Percentiles rank a stretch among this genome's conserved stretches.
phyloP scores from a whole-genome alignment of 2,113 vertebrate species.

The Lontra canadensis region DNA sequence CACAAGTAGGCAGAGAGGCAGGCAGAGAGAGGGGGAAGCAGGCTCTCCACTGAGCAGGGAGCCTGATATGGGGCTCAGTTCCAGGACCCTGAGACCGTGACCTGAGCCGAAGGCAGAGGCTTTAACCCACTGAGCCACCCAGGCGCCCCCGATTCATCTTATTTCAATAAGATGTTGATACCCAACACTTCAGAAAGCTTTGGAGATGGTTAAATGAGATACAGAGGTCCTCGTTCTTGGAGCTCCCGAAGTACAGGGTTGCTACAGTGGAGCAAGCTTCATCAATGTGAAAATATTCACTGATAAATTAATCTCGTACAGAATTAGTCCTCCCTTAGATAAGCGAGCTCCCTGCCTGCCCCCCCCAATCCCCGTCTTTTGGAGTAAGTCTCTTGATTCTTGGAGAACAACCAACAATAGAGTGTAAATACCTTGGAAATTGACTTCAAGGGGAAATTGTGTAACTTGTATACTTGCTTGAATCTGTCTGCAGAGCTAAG shows the following conservation, averaged over 20 bases:
- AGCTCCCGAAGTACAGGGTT: background rate
- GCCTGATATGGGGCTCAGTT: too few relatives aligned
- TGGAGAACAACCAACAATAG: background rate
- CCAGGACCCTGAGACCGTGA: too few relatives aligned
- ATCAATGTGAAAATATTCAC: background rate
- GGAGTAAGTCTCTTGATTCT: background rate
- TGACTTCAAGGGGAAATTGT: conserved; percentile 30
- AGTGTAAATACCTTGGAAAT: background rate
- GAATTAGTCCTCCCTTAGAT: background rate
- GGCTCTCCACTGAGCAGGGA: too few relatives aligned
- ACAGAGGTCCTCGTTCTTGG: background rate
- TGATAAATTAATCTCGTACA: background rate
- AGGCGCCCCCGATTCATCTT: background rate
- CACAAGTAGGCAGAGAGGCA: too few relatives aligned
- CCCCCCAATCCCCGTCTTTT: background rate
- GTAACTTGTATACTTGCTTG: background rate
- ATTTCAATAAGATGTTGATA: background rate
- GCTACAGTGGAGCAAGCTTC: background rate
- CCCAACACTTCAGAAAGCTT: background rate
- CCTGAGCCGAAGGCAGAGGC: too few relatives aligned
- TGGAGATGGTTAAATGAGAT: conserved; percentile 4
- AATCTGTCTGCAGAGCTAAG: background rate
- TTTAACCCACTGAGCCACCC: too few relatives aligned
- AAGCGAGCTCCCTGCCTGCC: background rate
- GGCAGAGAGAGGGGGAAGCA: too few relatives aligned